A percentile compares a stretch with the other conserved stretches of the same genome.
Evolutionary conservation across 2,888 invertebrate species (phyloP).

Genomic region (Incurvaria masculella): DNA sequence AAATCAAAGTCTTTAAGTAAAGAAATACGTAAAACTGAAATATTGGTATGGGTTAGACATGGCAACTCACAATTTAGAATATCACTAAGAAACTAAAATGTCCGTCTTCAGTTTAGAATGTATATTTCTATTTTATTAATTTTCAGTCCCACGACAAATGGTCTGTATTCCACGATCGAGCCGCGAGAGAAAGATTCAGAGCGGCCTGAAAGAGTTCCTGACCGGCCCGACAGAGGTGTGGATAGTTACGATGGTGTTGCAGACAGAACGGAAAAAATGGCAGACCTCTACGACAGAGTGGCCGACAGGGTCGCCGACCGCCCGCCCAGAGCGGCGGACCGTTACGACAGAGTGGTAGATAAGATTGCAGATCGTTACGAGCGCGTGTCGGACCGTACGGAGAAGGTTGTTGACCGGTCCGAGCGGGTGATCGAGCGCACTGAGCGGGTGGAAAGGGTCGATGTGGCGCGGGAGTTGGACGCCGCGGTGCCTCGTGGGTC

Average conservation of each 20-base stretch:
- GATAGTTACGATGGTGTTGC: too few species aligned
- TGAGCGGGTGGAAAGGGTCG: slow-evolving; percentile 12
- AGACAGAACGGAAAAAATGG: background rate
- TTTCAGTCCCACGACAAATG: background rate
- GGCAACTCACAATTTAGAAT: too few species aligned
- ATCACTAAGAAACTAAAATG: too few species aligned
- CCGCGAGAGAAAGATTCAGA: background rate
- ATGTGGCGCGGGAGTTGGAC: slow-evolving; percentile 68
- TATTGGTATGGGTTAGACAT: too few species aligned
- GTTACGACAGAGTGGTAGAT: background rate
- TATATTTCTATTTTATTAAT: too few species aligned
- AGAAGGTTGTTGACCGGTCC: background rate
- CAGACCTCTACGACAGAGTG: background rate
- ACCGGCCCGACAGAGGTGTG: background rate
- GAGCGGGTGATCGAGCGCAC: slow-evolving; percentile 14
- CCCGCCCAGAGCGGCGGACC: background rate
- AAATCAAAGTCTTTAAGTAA: too few species aligned
- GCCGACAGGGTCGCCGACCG: background rate
- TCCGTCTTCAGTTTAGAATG: too few species aligned
- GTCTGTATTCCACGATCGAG: background rate
- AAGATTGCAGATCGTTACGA: background rate
- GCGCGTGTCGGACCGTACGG: background rate
- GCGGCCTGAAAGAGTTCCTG: background rate
- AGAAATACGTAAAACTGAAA: too few species aligned
- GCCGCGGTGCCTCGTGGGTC: slow-evolving; percentile 80